Base-by-base conservation (phyloP, 2,113 vertebrate genomes). In the Zapus hudsonius region DNA sequence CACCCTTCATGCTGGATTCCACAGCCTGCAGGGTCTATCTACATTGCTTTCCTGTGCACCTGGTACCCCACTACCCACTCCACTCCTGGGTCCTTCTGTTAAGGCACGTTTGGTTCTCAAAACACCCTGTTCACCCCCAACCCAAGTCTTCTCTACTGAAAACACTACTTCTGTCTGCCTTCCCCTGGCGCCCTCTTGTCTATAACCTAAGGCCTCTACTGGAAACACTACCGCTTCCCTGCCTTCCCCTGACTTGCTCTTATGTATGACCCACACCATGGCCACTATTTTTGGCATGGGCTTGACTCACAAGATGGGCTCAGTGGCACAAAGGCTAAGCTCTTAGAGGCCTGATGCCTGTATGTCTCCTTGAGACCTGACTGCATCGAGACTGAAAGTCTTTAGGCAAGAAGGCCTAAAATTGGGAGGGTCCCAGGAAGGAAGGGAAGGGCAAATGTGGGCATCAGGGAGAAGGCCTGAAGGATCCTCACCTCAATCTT, bases 401-500 rank as follows among this genome's bases (percentile, higher is more conserved):
- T 73, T 85, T 84, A 78, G 78, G 12, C 9, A 90, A 40, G 47
- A 74, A 94, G 40, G 31, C 40, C 40, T 76, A 63, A 90, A 81
- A 29, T 17, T 13, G 17, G 33, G 73, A 33, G 63, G 47, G 57
- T 29, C 22, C 19, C 4, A 47, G 52, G 7, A 25, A 72, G 67
- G 33, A 33, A 19, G 29, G 17, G 1, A n/a, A 75, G 47, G 67
- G 42, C 73, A 72, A 12, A 27, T 4, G 3, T 31, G 47, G 55
- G 27, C 4, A 27, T 20, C 9, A 12, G 20, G 6, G n/a, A 59
- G 17, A 10, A 4, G n/a, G 52, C 74, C 69, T n/a, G 61, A n/a
- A 55, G 22, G 87, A n/a, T 52, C 40, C 98, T 98, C 70, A 99
- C 99, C 98, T 98, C 89, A 0, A 98, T 97, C 81, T 97, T 98